Evolutionary conservation across 2,797 vertebrate species (phyloP).

Genomic region (Chloroceryle inda): DNA sequence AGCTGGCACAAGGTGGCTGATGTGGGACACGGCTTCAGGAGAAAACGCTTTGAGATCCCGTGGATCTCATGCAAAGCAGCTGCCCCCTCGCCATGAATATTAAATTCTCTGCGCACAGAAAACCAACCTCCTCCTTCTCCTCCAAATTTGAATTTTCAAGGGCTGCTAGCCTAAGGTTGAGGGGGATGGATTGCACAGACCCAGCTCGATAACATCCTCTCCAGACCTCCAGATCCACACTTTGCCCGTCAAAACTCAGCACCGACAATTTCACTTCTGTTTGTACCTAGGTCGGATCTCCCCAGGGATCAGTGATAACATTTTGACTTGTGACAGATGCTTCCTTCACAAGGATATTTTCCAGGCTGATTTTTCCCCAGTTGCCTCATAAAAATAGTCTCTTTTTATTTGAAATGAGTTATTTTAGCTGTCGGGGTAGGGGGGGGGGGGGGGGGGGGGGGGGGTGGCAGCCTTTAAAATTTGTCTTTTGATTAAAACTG

Average conservation of each 20-base stretch:
- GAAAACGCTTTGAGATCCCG: neutral
- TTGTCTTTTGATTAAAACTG: slow-evolving; percentile 61
- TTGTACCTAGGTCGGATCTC: neutral
- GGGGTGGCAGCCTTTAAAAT: slow-evolving; percentile 1
- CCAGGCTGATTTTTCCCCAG: slow-evolving; percentile 50
- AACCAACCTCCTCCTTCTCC: neutral
- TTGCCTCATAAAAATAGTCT: slow-evolving; percentile 25
- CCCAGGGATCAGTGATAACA: neutral
- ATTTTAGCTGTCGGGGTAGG: neutral
- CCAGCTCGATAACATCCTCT: neutral
- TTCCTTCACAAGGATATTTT: slow-evolving; percentile 59
- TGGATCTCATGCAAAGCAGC: neutral
- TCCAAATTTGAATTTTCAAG: neutral
- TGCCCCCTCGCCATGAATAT: neutral
- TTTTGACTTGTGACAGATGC: slow-evolving; percentile 60
- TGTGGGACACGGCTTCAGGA: fast-evolving
- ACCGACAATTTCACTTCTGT: neutral
- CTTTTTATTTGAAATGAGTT: neutral
- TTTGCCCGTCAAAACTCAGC: neutral
- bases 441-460: neutral
- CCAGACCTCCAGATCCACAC: neutral
- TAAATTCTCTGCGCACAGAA: neutral
- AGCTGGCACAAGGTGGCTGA: neutral
- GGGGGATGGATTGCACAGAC: neutral
- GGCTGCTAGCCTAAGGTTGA: neutral